These are phyloP conservation scores for Cynopterus brachyotis DNA, from an alignment of 2,113 vertebrate genomes.

Conservation along the genomic window DNA sequence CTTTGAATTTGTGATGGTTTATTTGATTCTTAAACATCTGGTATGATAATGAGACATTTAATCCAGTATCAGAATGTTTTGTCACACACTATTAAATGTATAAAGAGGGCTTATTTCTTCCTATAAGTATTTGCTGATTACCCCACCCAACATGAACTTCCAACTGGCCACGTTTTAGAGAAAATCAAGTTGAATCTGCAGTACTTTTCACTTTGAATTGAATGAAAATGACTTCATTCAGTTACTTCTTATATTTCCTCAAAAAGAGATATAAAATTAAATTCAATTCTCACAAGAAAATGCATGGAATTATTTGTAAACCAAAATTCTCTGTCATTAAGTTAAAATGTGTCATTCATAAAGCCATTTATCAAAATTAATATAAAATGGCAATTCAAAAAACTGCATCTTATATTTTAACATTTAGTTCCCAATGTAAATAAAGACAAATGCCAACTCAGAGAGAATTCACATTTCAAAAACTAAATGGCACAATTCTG, in stretches of 20 bases:
- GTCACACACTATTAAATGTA: neutral
- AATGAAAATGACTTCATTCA: neutral
- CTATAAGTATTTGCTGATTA: neutral
- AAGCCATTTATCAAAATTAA: constrained; percentile 6
- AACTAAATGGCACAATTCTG: neutral
- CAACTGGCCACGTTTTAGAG: neutral
- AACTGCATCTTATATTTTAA: neutral
- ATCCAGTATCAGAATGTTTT: neutral
- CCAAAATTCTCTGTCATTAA: neutral
- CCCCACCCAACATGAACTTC: neutral
- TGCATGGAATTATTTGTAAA: neutral
- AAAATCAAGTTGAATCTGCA: neutral
- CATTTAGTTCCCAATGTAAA: neutral
- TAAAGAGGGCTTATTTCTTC: neutral
- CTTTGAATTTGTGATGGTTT: neutral
- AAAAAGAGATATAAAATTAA: neutral
- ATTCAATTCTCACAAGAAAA: constrained; percentile 24
- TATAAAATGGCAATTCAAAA: constrained; percentile 1
- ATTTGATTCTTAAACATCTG: neutral
- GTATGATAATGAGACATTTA: neutral
- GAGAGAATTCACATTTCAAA: neutral
- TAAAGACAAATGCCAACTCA: neutral
- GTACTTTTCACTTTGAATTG: neutral
- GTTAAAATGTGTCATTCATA: constrained; percentile 35
- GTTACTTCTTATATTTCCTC: neutral